Evolutionary conservation across 2,797 vertebrate genomes (phyloP).

Genomic region (Hippoglossus hippoglossus): DNA sequence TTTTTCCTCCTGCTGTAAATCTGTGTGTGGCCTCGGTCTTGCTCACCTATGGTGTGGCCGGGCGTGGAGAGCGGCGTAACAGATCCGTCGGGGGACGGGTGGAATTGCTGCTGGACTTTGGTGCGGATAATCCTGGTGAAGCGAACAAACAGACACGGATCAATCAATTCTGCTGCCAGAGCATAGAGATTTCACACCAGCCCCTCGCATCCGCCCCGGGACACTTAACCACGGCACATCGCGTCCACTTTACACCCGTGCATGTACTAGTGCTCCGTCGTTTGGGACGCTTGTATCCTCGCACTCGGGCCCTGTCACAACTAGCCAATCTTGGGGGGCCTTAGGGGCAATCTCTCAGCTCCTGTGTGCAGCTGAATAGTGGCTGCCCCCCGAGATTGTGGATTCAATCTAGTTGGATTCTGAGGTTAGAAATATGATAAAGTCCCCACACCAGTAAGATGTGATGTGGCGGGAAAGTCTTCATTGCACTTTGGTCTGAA

Average conservation of each 20-base stretch:
- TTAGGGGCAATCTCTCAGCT: constrained; percentile 79
- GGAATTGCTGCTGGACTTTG: constrained; percentile 99
- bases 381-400: constrained; percentile 78
- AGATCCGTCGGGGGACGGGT: constrained; percentile 95
- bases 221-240: constrained; percentile 63
- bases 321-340: constrained; percentile 82
- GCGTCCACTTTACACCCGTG: constrained; percentile 67
- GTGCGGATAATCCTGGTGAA: constrained; percentile 97
- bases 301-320: constrained; percentile 75
- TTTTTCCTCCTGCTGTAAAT: constrained; percentile 7
- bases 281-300: constrained; percentile 66
- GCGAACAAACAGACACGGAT: constrained; percentile 76
- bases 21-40: constrained; percentile 11
- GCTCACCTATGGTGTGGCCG: constrained; percentile 98
- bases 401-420: constrained; percentile 86
- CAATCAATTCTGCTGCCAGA: constrained; percentile 71
- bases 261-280: constrained; percentile 71
- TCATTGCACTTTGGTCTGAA: constrained; percentile 85
- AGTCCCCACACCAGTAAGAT: constrained; percentile 85
- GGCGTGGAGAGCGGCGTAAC: constrained; percentile 92
- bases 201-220: constrained; percentile 30
- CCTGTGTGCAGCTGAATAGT: constrained; percentile 75
- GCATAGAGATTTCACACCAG: constrained; percentile 71
- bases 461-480: constrained; percentile 86
- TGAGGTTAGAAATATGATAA: constrained; percentile 87